A percentile compares a stretch with the other conserved stretches of the same genome.
phyloP scores from a whole-genome alignment of 2,113 vertebrate genomes.

The cattle (Bos taurus) region ARS-UCD2.0 NC_037334.1:103414001-103414500 shows the following conservation, averaged over 20 bases:
- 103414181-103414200: not conserved
- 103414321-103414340: not conserved
- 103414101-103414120: not conserved
- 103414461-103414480: not conserved
- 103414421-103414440: not conserved
- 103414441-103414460: not conserved
- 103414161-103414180: not conserved
- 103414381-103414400: not conserved
- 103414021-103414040: not conserved
- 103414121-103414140: not conserved
- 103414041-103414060: not conserved
- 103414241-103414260: not conserved
- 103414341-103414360: not conserved
- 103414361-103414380: not conserved
- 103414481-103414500: not conserved
- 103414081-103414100: not conserved
- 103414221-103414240: not conserved
- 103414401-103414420: not conserved
- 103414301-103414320: not conserved
- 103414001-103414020: not conserved
- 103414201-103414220: not conserved
- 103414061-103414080: not conserved
- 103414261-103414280: not conserved
- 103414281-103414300: not conserved
- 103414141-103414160: not conserved